Conservation (phyloP, 2,888 invertebrate species). For the Silvanus unidentatus region DNA sequence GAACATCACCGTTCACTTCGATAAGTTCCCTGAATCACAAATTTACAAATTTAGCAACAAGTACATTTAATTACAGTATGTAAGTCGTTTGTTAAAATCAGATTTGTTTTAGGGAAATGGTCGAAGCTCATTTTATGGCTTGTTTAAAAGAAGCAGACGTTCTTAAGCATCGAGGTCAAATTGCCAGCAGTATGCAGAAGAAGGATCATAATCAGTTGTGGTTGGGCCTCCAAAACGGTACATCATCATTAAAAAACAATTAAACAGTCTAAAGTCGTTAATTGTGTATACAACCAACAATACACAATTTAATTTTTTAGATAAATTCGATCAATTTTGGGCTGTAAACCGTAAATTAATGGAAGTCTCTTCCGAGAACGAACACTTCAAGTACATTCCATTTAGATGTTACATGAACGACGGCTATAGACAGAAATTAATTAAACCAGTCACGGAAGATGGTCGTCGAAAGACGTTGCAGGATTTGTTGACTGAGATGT, state of each 20-base stretch:
- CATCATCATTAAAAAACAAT: constrained; percentile 4
- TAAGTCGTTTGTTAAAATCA: no score
- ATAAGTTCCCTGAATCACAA: constrained; percentile 86
- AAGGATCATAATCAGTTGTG: constrained; percentile 96
- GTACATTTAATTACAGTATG: constrained; percentile 50
- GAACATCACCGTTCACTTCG: constrained; percentile 90
- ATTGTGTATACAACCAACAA: neutral
- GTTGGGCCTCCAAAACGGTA: constrained; percentile 90
- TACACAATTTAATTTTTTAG: constrained; percentile 48
- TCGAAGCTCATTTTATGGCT: constrained; percentile 92
- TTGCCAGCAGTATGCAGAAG: constrained; percentile 87
- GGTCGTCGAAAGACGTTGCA: constrained; percentile 66
- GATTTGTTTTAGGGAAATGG: constrained; percentile 64
- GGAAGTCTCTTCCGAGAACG: constrained; percentile 75
- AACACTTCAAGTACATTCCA: constrained; percentile 84
- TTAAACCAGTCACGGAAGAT: constrained; percentile 69
- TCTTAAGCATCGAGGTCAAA: constrained; percentile 88
- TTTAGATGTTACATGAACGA: constrained; percentile 74
- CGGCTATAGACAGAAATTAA: constrained; percentile 67
- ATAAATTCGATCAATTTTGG: constrained; percentile 99
- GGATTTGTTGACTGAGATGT: constrained; percentile 65
- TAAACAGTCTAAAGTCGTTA: neutral
- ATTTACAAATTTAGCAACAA: constrained; percentile 82
- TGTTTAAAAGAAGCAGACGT: constrained; percentile 97
- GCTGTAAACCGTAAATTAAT: constrained; percentile 91